Conservation (phyloP, 2,113 vertebrate genomes). For the Macroglossus sobrinus region DNA sequence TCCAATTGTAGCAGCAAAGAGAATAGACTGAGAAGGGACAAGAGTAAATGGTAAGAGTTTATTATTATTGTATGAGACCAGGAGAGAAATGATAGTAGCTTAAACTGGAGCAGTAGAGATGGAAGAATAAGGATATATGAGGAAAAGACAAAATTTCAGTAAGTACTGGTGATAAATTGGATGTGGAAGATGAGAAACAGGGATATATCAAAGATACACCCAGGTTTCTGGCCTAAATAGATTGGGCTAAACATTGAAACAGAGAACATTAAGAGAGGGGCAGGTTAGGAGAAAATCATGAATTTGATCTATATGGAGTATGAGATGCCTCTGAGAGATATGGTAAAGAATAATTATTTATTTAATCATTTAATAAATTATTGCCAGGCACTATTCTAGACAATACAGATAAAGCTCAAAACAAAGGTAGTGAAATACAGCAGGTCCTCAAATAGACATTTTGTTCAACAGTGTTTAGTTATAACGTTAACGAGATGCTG, state of each 20-base stretch:
- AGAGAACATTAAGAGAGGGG: not conserved
- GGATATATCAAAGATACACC: not conserved
- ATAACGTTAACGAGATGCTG: not conserved
- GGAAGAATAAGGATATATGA: not conserved
- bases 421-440: not conserved
- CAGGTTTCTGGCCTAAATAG: not conserved
- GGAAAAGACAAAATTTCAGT: not conserved
- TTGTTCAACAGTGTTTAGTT: not conserved
- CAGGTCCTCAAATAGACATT: not conserved
- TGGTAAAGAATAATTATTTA: not conserved
- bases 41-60: not conserved
- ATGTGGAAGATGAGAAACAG: not conserved
- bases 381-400: not conserved
- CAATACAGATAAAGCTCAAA: not conserved
- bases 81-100: not conserved
- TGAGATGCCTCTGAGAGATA: not conserved
- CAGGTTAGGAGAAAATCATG: not conserved
- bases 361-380: not conserved
- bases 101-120: not conserved
- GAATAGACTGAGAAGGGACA: not conserved
- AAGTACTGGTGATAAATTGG: not conserved
- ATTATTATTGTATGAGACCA: not conserved
- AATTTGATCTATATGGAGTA: not conserved
- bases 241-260: not conserved
- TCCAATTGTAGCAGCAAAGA: not conserved